These are phyloP conservation scores for Lepidothrix coronata DNA, from an alignment of 2,113 vertebrate species.

Conservation along the genomic window DNA sequence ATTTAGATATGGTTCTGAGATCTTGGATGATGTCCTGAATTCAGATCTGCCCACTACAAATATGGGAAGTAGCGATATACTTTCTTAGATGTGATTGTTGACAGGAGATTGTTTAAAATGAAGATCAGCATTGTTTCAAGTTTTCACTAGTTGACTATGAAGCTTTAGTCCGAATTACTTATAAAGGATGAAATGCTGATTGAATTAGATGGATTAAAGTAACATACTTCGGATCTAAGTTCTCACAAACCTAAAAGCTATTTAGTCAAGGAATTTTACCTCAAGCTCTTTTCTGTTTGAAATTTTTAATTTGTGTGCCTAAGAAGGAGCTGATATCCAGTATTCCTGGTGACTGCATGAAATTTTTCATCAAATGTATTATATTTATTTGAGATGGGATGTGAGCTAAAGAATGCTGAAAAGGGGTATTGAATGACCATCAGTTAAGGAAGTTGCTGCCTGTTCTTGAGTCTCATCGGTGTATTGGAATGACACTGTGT, in stretches of 20 bases:
- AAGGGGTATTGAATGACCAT: not conserved
- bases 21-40: not conserved
- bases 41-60: not conserved
- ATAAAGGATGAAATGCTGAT: not conserved
- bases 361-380: not conserved
- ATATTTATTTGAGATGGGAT: not conserved
- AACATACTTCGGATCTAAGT: not conserved
- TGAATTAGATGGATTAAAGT: conserved; percentile 26
- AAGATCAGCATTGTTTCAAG: not conserved
- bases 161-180: not conserved
- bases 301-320: not conserved
- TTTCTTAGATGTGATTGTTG: not conserved
- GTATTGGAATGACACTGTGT: not conserved
- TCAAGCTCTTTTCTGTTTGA: not conserved
- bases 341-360: not conserved
- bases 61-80: not conserved
- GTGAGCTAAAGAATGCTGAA: not conserved
- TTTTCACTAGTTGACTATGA: not conserved
- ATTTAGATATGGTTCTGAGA: not conserved
- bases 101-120: not conserved
- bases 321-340: not conserved
- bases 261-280: conserved; percentile 35
- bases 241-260: conserved; percentile 38
- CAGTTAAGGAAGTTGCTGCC: not conserved
- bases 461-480: not conserved